Conservation (phyloP, 2,888 invertebrate genomes). For the Celastrina argiolus region DNA sequence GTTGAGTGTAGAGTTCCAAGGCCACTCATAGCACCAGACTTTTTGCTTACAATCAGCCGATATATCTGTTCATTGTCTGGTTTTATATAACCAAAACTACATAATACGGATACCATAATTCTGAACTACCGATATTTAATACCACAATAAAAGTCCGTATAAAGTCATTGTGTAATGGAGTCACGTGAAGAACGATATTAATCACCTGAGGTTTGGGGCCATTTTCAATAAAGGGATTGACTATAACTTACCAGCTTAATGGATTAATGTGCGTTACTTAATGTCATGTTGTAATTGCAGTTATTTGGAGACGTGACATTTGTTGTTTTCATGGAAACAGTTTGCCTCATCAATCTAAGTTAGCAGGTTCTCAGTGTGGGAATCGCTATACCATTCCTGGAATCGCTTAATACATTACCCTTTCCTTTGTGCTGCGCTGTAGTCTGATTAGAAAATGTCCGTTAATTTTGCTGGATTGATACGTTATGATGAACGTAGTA, state of each 20-base stretch:
- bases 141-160: conserved; percentile 7
- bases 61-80: background rate
- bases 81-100: background rate
- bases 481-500: too few relatives aligned
- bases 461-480: too few relatives aligned
- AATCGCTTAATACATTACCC: too few relatives aligned
- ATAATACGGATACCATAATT: background rate
- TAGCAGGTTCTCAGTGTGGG: background rate
- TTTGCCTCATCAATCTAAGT: background rate
- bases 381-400: too few relatives aligned
- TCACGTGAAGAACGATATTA: conserved; percentile 33
- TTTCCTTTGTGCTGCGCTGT: too few relatives aligned
- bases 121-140: background rate
- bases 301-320: background rate
- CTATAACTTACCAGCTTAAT: conserved; percentile 37
- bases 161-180: conserved; percentile 37
- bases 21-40: too few relatives aligned
- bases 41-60: too few relatives aligned
- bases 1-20: too few relatives aligned
- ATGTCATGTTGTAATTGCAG: conserved; percentile 6
- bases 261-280: conserved; percentile 19
- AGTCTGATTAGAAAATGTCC: too few relatives aligned
- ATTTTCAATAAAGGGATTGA: conserved; percentile 52
- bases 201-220: conserved; percentile 42
- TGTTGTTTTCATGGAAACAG: background rate